Conservation (phyloP, 2,888 invertebrate species). For the Nebria brevicollis region DNA sequence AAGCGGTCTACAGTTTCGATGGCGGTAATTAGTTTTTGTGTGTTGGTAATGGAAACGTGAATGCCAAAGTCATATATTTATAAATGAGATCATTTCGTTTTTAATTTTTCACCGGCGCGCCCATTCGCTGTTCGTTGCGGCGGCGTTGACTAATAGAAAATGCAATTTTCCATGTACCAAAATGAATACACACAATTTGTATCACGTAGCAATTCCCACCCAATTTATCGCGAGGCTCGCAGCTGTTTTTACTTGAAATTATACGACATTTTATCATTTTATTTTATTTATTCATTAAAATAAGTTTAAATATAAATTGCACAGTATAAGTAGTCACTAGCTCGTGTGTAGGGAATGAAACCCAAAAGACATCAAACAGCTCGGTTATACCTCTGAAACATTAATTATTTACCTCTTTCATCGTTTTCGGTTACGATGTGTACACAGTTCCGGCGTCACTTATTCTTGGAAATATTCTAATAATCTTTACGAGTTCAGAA, state of each 20-base stretch:
- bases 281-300: too few relatives aligned
- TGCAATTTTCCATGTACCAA: background rate
- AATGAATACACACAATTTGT: background rate
- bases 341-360: too few relatives aligned
- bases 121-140: background rate
- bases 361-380: background rate
- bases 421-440: background rate
- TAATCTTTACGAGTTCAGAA: background rate
- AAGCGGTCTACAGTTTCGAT: constrained; percentile 24
- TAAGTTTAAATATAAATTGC: too few relatives aligned
- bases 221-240: background rate
- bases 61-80: background rate
- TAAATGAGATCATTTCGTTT: constrained; percentile 1
- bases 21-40: background rate
- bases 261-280: background rate
- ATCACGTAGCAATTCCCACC: background rate
- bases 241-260: background rate
- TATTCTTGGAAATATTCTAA: background rate
- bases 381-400: background rate
- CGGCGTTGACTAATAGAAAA: background rate
- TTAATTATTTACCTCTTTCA: background rate
- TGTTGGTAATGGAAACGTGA: constrained; percentile 1
- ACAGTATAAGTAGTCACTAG: too few relatives aligned
- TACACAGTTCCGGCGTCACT: background rate
- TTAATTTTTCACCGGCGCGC: background rate